Evolutionary conservation across 2,888 invertebrate genomes (phyloP), one percentile per base, ranked within the genome.

Genomic region (Ctena decussata): DNA sequence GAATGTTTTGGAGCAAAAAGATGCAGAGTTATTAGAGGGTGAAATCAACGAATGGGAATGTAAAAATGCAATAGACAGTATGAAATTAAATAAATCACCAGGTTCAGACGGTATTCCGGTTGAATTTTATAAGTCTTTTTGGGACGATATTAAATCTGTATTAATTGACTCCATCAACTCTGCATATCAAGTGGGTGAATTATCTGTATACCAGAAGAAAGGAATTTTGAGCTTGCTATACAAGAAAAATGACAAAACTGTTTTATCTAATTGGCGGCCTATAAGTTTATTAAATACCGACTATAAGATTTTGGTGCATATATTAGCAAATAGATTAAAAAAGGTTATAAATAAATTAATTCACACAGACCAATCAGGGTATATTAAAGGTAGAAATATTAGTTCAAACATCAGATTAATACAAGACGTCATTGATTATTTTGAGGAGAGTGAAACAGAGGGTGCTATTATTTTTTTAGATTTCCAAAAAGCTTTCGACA

Each of bases 51-150:
- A 21, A 37, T 6, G 27, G 2, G 65, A 60, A 65, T 57, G 60
- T 65, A 65, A 76, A 44, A 27, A 65, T 32, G 49, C 76, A 3
- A 39, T 44, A 41, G 18, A 32, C 57, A 41, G 77, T 49, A 84
- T 77, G 65, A 84, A 84, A 77, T 37, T 37, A 30, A 80, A 84
- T 69, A 84, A 84, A 69, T 24, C 49, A 30, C 80, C 80, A 24
- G 77, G 84, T 0, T 39, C 32, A 18, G 79, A 79, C 75, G 83
- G 84, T n/a, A 41, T 80, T 30, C 30, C 80, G n/a, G 5, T 39
- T 41, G 84, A 84, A 77, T 80, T 84, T 57, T 84, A 57, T 35
- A 49, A 77, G 53, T 35, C 32, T 24, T 84, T 80, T n/a, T 84
- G 71, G 76, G n/a, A 46, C 12, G n/a, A 72, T 6, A 49, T 83